Conservation (phyloP, 2,888 invertebrate species). For the Noctua fimbriata region DNA sequence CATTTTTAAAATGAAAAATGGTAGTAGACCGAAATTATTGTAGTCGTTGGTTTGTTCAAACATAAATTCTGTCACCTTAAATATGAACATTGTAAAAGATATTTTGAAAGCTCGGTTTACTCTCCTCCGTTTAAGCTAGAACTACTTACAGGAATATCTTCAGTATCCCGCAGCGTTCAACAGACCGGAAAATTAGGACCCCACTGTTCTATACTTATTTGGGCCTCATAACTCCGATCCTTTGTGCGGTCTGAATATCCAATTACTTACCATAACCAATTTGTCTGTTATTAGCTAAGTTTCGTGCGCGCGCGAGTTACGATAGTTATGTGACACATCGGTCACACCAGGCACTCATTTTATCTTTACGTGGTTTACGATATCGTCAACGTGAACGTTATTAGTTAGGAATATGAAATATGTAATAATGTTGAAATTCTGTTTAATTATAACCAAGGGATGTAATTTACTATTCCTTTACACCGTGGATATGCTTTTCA, state of each 20-base stretch:
- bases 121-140: neutral
- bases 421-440: neutral
- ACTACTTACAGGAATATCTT: neutral
- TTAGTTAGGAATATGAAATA: neutral
- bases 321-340: conserved; percentile 3
- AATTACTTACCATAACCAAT: conserved; percentile 10
- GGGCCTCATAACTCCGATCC: neutral
- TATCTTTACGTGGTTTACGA: conserved; percentile 11
- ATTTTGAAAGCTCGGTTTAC: neutral
- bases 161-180: conserved; percentile 1
- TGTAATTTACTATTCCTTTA: neutral
- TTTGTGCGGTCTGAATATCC: conserved; percentile 19
- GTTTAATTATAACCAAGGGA: neutral
- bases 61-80: too few species aligned
- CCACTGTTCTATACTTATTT: conserved; percentile 1
- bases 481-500: neutral
- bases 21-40: neutral
- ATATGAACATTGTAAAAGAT: too few species aligned
- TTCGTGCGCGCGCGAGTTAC: neutral
- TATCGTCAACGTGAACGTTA: neutral
- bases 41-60: neutral
- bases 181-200: neutral
- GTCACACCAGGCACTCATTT: neutral
- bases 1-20: neutral
- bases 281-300: conserved; percentile 30